A percentile compares a stretch with the other conserved stretches of the same genome.
phyloP scores from a whole-genome alignment of 2,888 invertebrate species.

The Sussaba pulchella region DNA sequence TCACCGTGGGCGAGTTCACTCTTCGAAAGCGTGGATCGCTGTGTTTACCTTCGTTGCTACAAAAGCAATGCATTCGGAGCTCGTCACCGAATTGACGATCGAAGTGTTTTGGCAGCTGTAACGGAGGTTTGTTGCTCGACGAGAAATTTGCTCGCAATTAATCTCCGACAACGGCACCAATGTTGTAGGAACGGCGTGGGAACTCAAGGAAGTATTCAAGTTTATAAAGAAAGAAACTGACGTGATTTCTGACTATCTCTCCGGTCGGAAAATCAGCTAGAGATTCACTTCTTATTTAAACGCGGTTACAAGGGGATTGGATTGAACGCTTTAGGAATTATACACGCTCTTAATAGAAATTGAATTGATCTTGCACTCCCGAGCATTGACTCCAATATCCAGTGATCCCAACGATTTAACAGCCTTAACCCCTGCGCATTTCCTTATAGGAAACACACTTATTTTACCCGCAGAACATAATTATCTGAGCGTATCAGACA shows the following conservation, averaged over 20 bases:
- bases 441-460: not conserved
- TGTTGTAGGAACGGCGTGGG: slow-evolving; percentile 74
- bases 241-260: slow-evolving; percentile 12
- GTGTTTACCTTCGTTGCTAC: slow-evolving; percentile 67
- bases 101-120: slow-evolving; percentile 75
- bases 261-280: slow-evolving; percentile 1
- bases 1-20: slow-evolving; percentile 28
- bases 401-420: not conserved
- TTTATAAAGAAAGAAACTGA: slow-evolving; percentile 16
- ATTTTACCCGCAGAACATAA: not conserved
- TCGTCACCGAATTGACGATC: slow-evolving; percentile 72
- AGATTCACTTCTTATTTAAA: slow-evolving; percentile 7
- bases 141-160: slow-evolving; percentile 73
- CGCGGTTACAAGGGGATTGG: not conserved
- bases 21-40: slow-evolving; percentile 53
- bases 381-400: slow-evolving; percentile 6
- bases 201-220: slow-evolving; percentile 56
- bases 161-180: slow-evolving; percentile 78
- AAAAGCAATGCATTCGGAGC: slow-evolving; percentile 74
- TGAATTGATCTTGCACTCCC: slow-evolving; percentile 1
- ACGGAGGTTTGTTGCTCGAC: slow-evolving; percentile 73
- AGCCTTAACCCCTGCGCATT: no score
- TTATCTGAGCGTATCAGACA: not conserved
- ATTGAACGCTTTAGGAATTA: not conserved
- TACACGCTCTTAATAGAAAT: not conserved